phyloP scores from a whole-genome alignment of 2,113 vertebrate species.

The Xyliphius kryptos region DNA sequence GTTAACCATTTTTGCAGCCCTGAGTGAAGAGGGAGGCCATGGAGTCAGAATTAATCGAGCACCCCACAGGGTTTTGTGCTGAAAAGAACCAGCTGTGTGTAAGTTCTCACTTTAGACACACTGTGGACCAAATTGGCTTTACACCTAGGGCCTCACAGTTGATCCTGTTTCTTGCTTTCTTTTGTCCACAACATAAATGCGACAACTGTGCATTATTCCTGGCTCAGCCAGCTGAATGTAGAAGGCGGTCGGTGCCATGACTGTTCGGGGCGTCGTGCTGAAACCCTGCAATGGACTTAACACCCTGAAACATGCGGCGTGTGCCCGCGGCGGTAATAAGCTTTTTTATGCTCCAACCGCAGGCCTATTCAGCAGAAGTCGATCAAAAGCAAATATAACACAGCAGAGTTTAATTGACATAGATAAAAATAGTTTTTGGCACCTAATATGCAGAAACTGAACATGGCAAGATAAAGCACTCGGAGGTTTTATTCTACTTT shows the following conservation, averaged over 20 bases:
- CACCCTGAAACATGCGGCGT: neutral
- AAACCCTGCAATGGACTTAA: slow-evolving; percentile 10
- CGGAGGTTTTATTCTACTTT: neutral
- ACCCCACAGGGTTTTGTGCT: slow-evolving; percentile 10
- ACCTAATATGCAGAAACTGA: neutral
- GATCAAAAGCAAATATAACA: neutral
- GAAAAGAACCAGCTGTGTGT: slow-evolving; percentile 6
- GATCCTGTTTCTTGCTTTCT: slow-evolving; percentile 8
- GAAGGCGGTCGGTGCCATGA: neutral
- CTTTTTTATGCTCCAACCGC: neutral
- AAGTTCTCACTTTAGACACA: slow-evolving; percentile 11
- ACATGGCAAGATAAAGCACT: slow-evolving; percentile 22
- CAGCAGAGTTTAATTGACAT: neutral
- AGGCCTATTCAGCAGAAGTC: slow-evolving; percentile 1
- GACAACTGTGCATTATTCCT: neutral
- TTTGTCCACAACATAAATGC: slow-evolving; percentile 9
- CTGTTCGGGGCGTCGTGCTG: neutral
- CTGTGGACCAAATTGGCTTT: slow-evolving; percentile 5
- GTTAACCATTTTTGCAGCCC: slow-evolving; percentile 4
- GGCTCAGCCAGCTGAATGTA: neutral
- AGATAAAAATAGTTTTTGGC: neutral
- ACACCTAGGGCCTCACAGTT: neutral
- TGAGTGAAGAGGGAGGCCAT: neutral
- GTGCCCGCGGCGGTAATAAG: slow-evolving; percentile 3
- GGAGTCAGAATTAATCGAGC: neutral